phyloP scores from a whole-genome alignment of 2,113 vertebrate genomes.

The Ammodytes dubius region DNA sequence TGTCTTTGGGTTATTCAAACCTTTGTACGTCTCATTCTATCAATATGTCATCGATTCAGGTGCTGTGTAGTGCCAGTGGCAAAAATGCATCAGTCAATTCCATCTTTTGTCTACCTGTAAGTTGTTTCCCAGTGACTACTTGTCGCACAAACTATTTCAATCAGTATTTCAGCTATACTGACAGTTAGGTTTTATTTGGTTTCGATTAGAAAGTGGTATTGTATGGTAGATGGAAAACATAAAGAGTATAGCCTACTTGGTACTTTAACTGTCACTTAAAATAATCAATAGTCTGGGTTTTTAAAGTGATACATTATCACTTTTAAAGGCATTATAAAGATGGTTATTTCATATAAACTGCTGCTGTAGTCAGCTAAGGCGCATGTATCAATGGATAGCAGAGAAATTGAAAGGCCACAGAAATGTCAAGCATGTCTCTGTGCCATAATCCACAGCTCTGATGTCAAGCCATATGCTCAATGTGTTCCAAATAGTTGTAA shows the following conservation, averaged over 20 bases:
- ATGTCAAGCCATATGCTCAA: neutral
- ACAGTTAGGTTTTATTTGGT: constrained; percentile 42
- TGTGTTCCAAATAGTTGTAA: neutral
- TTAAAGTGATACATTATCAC: constrained; percentile 34
- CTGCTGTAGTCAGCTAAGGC: neutral
- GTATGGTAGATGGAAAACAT: constrained; percentile 21
- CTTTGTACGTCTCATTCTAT: constrained; percentile 65
- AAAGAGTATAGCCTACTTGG: constrained; percentile 27
- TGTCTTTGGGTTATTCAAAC: constrained; percentile 77
- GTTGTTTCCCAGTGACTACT: constrained; percentile 8
- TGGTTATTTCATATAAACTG: neutral
- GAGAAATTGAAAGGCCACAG: neutral
- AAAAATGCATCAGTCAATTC: constrained; percentile 42
- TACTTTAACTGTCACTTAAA: constrained; percentile 60
- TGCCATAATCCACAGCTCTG: neutral
- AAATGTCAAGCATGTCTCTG: neutral
- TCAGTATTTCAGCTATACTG: constrained; percentile 20
- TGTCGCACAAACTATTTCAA: constrained; percentile 8
- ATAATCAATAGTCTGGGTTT: constrained; percentile 41
- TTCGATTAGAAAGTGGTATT: constrained; percentile 27
- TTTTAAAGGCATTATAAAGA: constrained; percentile 32
- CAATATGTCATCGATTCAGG: constrained; percentile 55
- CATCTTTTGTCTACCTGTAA: constrained; percentile 45
- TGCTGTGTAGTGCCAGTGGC: constrained; percentile 26
- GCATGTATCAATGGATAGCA: neutral